Evolutionary conservation across 1,140 invertebrate genomes (phyloP), one percentile per base, ranked within the genome.

Genomic region (Drosophila novamexicana): DNA sequence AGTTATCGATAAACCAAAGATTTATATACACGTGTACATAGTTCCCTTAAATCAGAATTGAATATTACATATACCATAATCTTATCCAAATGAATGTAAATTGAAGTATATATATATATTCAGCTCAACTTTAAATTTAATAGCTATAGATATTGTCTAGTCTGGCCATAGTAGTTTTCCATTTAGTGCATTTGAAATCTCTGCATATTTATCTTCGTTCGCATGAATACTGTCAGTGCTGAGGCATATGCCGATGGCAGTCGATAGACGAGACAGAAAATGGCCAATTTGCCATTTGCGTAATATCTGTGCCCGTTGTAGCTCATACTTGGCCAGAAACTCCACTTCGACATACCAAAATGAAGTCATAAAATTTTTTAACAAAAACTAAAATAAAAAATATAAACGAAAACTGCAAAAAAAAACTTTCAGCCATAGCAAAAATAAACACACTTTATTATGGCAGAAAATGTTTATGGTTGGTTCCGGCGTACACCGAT

Each of bases 361-460:
- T 84, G 65, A 84, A 84, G 81, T 77, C 81, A 84, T 84, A 84
- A 84, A 84, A 79, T 63, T 79, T 77, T 81, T 78, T 73, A 72
- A 62, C 73, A 67, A 57, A 79, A 84, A 59, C 54, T 53, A 52
- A 18, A 52, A 16, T 18, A 50, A 4, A 63, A 16, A 40, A 14
- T 39, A n/a, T 5, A 16, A 53, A 53, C 18, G 1, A 65, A 54
- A 36, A 39, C 22, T 22, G 22, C 22, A 36, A 49, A 16, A 47
- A 16, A 39, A 81, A 77, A 79, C 75, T 82, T 83, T 61, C 37
- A 76, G 72, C 54, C 64, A 50, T 57, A 76, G 73, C 73, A 63
- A 83, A 83, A 79, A 79, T 66, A 76, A 83, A 83, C 80, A 83
- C 76, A 79, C 72, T 83, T 83, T 83, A 83, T 84, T 79, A 83